A percentile compares a stretch with the other conserved stretches of the same genome.
phyloP scores from a whole-genome alignment of 2,888 invertebrate species.

The Microplitis deprimator region DNA sequence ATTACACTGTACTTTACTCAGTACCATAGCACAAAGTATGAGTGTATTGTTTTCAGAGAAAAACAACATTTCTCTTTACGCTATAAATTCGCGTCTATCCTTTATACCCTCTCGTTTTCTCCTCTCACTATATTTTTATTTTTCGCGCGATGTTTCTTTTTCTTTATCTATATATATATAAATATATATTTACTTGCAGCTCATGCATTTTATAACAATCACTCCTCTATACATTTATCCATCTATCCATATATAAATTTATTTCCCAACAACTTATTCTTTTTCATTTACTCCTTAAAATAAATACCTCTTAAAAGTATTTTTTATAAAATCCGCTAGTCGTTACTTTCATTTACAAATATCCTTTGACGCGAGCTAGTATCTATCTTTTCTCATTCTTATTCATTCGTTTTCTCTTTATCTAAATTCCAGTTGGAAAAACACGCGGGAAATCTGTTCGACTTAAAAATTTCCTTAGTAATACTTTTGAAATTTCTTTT shows the following conservation, averaged over 20 bases:
- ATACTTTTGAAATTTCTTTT: background rate
- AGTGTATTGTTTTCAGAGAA: constrained; percentile 55
- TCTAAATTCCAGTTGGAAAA: background rate
- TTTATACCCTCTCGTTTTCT: constrained; percentile 31
- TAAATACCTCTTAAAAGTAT: background rate
- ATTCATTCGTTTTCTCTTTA: background rate
- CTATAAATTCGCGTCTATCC: constrained; percentile 54
- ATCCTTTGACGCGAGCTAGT: background rate
- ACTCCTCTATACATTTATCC: constrained; percentile 4
- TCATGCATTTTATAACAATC: constrained; percentile 19
- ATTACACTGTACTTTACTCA: background rate
- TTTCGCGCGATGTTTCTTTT: constrained; percentile 34
- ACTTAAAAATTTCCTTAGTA: background rate
- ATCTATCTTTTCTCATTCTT: background rate
- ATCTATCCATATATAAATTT: background rate
- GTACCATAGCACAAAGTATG: background rate
- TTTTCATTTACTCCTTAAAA: background rate
- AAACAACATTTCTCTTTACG: constrained; percentile 55
- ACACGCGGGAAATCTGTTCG: background rate
- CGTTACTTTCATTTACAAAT: background rate
- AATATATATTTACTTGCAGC: background rate
- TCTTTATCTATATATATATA: background rate
- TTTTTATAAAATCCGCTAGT: background rate
- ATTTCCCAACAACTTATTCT: background rate
- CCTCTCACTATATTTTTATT: constrained; percentile 39